Evolutionary conservation across 2,113 vertebrate species (phyloP).

Genomic region (Elachura formosa): DNA sequence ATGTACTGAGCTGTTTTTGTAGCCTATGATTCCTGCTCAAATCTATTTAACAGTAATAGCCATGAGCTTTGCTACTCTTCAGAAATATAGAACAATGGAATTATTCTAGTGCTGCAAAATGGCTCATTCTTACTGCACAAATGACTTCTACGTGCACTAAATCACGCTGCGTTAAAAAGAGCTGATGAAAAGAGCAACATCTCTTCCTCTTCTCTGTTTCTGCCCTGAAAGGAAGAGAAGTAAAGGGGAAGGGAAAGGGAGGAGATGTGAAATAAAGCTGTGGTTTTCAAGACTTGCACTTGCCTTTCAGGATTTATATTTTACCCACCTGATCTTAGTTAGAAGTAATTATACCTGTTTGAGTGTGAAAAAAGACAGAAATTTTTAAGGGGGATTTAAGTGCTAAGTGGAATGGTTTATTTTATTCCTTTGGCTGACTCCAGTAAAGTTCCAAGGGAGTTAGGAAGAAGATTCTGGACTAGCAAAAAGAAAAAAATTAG

Average conservation of each 20-base stretch:
- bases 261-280: not conserved
- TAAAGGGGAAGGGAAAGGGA: not conserved
- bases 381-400: not conserved
- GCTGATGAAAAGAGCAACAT: constrained; percentile 13
- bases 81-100: constrained; percentile 11
- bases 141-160: constrained; percentile 20
- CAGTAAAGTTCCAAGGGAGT: not conserved
- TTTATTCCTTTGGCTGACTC: not conserved
- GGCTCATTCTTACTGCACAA: constrained; percentile 6
- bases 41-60: constrained; percentile 23
- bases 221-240: not conserved
- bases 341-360: not conserved
- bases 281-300: not conserved
- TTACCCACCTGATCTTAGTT: not conserved
- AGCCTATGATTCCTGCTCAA: not conserved
- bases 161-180: constrained; percentile 14
- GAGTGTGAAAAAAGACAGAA: not conserved
- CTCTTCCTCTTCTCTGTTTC: not conserved
- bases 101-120: constrained; percentile 14
- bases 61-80: not conserved
- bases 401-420: not conserved
- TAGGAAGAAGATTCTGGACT: not conserved
- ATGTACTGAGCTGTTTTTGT: not conserved
- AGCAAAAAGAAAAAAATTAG: not conserved
- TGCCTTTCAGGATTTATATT: not conserved